A percentile compares a stretch with the other conserved stretches of the same genome.
phyloP scores from a whole-genome alignment of 2,888 invertebrate genomes.

The Drosophila nigritarsus region DNA sequence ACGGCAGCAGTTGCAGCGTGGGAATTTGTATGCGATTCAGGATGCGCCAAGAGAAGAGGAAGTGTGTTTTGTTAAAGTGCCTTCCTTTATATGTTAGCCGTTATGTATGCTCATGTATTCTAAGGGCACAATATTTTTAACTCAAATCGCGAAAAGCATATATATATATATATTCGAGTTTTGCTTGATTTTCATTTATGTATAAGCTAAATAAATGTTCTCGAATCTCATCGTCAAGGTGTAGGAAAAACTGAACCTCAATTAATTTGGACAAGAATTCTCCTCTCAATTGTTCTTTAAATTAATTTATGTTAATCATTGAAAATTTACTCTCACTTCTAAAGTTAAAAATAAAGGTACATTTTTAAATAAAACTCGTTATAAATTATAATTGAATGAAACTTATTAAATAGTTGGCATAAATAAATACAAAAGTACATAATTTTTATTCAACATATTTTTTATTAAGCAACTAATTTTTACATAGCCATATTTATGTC shows the following conservation, averaged over 20 bases:
- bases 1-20: slow-evolving; percentile 29
- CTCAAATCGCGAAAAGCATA: not conserved
- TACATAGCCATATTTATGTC: not conserved
- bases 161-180: not conserved
- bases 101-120: slow-evolving; percentile 7
- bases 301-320: not conserved
- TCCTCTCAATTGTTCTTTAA: not conserved
- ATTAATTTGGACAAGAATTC: not conserved
- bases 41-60: slow-evolving; percentile 33
- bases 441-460: not conserved
- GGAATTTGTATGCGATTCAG: slow-evolving; percentile 34
- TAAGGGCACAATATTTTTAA: not conserved
- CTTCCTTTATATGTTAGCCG: not conserved
- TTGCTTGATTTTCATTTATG: no score
- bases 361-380: not conserved
- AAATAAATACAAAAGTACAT: not conserved
- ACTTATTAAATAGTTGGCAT: not conserved
- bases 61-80: slow-evolving; percentile 25
- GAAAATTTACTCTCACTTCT: not conserved
- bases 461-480: not conserved
- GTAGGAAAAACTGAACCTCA: not conserved
- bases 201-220: not conserved
- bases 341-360: not conserved
- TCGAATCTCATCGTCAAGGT: not conserved
- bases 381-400: not conserved